Percentiles rank a stretch among this genome's conserved stretches.
These are phyloP conservation scores for Elegia similella DNA, from an alignment of 2,888 invertebrate species.

Conservation along the genomic window DNA sequence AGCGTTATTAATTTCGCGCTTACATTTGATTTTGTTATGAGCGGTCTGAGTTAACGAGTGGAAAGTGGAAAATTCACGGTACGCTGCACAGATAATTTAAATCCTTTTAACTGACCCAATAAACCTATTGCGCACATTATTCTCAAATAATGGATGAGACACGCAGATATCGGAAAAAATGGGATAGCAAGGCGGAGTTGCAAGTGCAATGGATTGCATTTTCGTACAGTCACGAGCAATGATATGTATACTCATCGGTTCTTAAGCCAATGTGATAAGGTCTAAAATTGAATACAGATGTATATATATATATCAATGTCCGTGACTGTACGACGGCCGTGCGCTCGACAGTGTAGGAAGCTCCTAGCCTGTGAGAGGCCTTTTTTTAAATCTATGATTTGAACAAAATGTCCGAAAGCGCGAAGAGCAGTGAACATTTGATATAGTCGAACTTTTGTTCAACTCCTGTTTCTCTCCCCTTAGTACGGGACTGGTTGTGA, in stretches of 20 bases:
- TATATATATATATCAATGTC: no score
- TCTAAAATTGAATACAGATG: no score
- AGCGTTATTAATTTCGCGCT: constrained; percentile 46
- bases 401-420: no score
- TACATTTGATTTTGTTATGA: constrained; percentile 42
- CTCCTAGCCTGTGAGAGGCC: no score
- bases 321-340: no score
- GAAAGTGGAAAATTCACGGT: constrained; percentile 52
- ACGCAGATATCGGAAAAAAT: neutral
- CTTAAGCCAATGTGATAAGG: no score
- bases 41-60: constrained; percentile 39
- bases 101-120: constrained; percentile 45
- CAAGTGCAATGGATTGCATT: neutral
- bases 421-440: no score
- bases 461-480: no score
- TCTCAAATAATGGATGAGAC: neutral
- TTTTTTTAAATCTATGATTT: no score
- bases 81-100: constrained; percentile 49
- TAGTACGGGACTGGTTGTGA: no score
- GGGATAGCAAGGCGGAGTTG: neutral
- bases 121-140: constrained; percentile 28
- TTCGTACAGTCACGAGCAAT: neutral
- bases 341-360: no score
- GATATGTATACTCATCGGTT: neutral
- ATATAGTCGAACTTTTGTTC: no score